These are phyloP conservation scores for Cyanistes caeruleus DNA, from an alignment of 2,113 vertebrate species.

Conservation along the genomic window DNA sequence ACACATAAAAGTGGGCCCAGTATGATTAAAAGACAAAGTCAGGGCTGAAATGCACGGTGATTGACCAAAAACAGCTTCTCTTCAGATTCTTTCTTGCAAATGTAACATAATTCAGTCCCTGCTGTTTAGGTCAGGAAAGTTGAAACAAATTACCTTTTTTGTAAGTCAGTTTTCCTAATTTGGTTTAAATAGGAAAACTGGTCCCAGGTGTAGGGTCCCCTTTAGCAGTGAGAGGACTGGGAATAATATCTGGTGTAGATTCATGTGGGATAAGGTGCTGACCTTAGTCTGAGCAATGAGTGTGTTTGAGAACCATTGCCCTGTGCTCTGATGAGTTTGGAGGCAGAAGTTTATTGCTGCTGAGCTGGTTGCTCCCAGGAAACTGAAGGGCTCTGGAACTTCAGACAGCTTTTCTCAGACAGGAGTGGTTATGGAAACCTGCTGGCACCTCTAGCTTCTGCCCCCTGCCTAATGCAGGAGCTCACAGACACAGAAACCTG, in stretches of 20 bases:
- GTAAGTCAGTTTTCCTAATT: not conserved
- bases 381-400: not conserved
- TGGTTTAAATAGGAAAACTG: not conserved
- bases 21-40: not conserved
- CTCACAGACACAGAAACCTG: not conserved
- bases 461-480: accelerated
- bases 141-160: not conserved
- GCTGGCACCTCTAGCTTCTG: not conserved
- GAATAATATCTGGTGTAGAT: not conserved
- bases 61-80: not conserved
- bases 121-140: not conserved
- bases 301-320: not conserved
- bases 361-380: not conserved
- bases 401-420: not conserved
- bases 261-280: not conserved
- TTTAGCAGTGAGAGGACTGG: not conserved
- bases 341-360: not conserved
- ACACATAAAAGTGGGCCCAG: not conserved
- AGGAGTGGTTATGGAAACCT: accelerated
- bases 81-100: not conserved
- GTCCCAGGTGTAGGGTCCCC: not conserved
- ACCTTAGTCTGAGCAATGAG: not conserved
- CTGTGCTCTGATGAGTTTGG: not conserved
- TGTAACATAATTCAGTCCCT: not conserved
- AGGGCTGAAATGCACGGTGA: accelerated